These are phyloP conservation scores for Crocodylus rhombifer DNA, from an alignment of 2,797 vertebrate genomes.

Conservation along the genomic window DNA sequence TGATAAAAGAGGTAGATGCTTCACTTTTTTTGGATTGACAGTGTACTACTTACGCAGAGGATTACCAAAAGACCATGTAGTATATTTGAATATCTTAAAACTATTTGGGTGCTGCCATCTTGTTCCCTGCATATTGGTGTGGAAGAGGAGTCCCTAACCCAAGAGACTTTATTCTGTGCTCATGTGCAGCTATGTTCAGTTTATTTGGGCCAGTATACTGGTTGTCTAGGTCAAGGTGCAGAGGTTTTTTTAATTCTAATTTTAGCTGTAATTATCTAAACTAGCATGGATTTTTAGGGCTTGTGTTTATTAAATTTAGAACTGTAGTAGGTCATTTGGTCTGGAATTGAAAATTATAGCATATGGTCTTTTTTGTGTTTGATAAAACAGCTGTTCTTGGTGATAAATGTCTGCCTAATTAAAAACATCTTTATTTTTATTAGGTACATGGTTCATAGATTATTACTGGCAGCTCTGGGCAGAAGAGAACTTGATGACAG, in stretches of 20 bases:
- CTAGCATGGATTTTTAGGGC: neutral
- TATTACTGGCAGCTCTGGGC: conserved; percentile 94
- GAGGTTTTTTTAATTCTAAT: neutral
- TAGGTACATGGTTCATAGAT: conserved; percentile 97
- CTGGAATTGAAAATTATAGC: neutral
- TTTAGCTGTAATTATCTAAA: neutral
- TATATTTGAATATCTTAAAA: neutral
- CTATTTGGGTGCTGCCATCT: neutral
- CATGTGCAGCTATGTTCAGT: too few relatives aligned
- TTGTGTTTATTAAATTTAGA: neutral
- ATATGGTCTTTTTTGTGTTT: neutral
- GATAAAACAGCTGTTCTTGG: neutral
- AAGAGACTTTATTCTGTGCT: neutral
- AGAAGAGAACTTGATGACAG: conserved; percentile 96
- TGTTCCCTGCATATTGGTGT: neutral
- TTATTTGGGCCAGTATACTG: neutral
- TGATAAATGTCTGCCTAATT: neutral
- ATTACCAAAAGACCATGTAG: neutral
- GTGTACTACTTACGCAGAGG: neutral
- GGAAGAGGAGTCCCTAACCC: neutral
- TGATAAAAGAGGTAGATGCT: neutral
- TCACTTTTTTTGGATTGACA: neutral
- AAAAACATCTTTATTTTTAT: conserved; percentile 12
- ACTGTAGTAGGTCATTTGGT: neutral
- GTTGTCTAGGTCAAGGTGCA: fast-evolving